Percentiles rank a stretch among this genome's conserved stretches.
These are phyloP conservation scores for Biston stratarius DNA, from an alignment of 2,888 invertebrate genomes.

Conservation along the genomic window DNA sequence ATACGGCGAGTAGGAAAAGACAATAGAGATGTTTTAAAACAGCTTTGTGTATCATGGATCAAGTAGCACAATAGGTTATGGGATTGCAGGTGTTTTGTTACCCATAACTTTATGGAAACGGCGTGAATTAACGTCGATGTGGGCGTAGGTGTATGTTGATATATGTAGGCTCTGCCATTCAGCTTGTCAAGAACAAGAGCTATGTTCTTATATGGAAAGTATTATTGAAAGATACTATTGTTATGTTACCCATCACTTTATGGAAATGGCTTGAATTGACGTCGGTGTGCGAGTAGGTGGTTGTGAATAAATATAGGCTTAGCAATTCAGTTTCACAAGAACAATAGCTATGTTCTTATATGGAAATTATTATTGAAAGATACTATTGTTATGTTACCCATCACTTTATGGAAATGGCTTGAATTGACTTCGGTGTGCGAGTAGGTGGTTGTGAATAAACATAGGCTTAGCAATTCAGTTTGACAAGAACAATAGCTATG, in stretches of 20 bases:
- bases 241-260: not conserved
- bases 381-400: slow-evolving; percentile 21
- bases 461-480: not conserved
- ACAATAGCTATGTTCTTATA: too few relatives aligned
- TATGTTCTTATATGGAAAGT: too few relatives aligned
- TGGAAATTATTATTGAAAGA: too few relatives aligned
- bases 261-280: not conserved
- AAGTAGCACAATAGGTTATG: slow-evolving; percentile 48
- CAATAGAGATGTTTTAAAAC: slow-evolving; percentile 12
- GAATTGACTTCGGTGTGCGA: too few relatives aligned
- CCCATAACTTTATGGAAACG: slow-evolving; percentile 17
- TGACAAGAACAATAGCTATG: too few relatives aligned
- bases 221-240: not conserved
- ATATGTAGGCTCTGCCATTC: not conserved
- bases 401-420: not conserved
- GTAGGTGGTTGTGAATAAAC: not conserved
- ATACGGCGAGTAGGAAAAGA: slow-evolving; percentile 5
- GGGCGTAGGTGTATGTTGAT: not conserved
- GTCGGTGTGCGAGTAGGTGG: too few relatives aligned
- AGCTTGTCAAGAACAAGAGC: too few relatives aligned
- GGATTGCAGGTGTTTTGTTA: slow-evolving; percentile 36
- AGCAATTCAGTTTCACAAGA: not conserved
- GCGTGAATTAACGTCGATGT: not conserved
- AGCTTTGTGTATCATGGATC: slow-evolving; percentile 12
- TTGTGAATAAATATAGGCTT: not conserved